Base-by-base conservation (phyloP, 2,888 invertebrate genomes). In the Leptogaster cylindrica region DNA sequence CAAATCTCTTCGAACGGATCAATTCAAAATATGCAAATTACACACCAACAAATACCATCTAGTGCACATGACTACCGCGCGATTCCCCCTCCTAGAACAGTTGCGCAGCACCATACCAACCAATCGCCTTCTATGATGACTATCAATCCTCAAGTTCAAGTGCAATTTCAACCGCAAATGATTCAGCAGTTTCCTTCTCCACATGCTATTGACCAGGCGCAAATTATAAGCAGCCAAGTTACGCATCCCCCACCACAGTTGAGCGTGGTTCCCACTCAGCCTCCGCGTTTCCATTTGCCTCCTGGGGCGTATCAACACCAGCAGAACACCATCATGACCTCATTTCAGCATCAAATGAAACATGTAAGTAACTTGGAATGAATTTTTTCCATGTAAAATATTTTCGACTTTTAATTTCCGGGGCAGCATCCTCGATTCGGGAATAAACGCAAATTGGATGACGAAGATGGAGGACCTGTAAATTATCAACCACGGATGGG, bases 401-500 rank as follows among this genome's bases (percentile, higher is more conserved):
- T 48, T 20, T 36, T 10, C 41, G 12, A 7, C 4, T 58, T 61
- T 5, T 12, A 61, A 39, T 55, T 55, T 33, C 33, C 39, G n/a
- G 55, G 39, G 23, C 55, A 55, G 18, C 10, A 20, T 8, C 10
- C 41, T 25, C 41, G 61, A 41, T 44, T 48, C 14, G 68, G 63
- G 20, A 69, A 69, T 28, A 71, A 71, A 36, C 65, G 71, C 3
- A 71, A 71, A 48, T 51, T 68, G 18, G 71, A 72, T 6, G 70
- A 69, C n/a, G 71, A 73, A 23, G 69, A 70, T 36, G 18, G 33
- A 5, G 52, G 61, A n/a, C 51, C 64, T 6, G 23, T 66, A 2
- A 69, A 61, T 67, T 46, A 70, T 36, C 71, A 65, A 23, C 70
- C 71, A 25, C 65, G 71, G 64, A 69, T 72, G 61, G 72, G 72